Conservation (phyloP, 2,888 invertebrate species). For the Agrotis ipsilon region DNA sequence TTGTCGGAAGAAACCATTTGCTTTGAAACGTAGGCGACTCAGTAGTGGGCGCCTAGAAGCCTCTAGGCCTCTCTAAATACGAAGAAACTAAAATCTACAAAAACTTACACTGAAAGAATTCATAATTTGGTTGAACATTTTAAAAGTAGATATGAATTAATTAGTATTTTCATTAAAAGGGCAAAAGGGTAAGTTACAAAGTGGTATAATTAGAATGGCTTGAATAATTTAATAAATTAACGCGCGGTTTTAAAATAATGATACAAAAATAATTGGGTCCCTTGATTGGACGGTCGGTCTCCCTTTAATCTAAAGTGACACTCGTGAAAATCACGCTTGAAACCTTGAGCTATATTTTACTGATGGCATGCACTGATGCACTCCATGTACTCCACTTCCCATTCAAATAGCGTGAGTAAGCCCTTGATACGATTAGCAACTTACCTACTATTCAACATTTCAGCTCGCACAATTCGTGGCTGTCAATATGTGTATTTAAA, state of each 20-base stretch:
- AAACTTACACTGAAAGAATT: not conserved
- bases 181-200: not conserved
- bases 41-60: not conserved
- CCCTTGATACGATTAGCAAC: constrained; percentile 53
- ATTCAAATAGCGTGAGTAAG: constrained; percentile 13
- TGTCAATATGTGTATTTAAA: constrained; percentile 51
- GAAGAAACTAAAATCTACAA: not conserved
- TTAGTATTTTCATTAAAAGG: not conserved
- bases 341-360: not conserved
- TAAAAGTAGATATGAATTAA: not conserved
- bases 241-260: constrained; percentile 9
- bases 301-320: not conserved
- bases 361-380: not conserved
- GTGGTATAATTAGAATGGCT: not conserved
- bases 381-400: not conserved
- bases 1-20: not conserved
- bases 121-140: not conserved
- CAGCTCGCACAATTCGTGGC: constrained; percentile 27
- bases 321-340: not conserved
- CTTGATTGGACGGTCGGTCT: not conserved
- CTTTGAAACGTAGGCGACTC: not conserved
- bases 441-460: constrained; percentile 31
- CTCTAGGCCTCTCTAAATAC: not conserved
- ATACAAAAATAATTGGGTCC: no score
- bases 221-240: not conserved